These are phyloP conservation scores for Anhinga anhinga DNA, from an alignment of 2,113 vertebrate genomes.

Conservation along the genomic window DNA sequence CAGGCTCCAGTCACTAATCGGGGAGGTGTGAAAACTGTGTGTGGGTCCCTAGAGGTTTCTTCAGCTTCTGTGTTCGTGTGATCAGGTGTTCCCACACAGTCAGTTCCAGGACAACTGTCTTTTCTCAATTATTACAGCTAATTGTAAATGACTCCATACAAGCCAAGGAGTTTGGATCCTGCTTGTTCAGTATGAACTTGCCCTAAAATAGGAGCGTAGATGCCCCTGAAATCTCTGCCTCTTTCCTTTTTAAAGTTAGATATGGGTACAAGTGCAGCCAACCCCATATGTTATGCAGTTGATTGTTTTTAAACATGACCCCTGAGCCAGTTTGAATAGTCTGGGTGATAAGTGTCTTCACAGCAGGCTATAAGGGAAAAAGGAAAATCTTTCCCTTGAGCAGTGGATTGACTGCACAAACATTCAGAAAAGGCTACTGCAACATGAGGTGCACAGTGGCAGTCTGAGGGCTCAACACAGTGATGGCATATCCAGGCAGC, in stretches of 20 bases:
- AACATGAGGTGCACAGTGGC: fast-evolving
- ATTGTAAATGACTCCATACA: constrained; percentile 28
- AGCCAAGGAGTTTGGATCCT: neutral
- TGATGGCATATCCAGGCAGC: neutral
- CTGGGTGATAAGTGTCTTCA: constrained; percentile 10
- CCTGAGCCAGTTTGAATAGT: constrained; percentile 2
- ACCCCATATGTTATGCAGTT: neutral
- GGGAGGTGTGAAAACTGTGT: constrained; percentile 63
- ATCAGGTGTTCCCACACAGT: constrained; percentile 61
- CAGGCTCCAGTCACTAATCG: constrained; percentile 67
- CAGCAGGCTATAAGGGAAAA: neutral
- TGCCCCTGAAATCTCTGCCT: neutral
- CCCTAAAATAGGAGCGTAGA: neutral
- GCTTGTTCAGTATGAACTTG: neutral
- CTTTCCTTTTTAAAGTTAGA: neutral
- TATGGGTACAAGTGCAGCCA: neutral
- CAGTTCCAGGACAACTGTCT: constrained; percentile 61
- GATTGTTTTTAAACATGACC: constrained; percentile 18
- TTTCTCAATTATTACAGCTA: constrained; percentile 65
- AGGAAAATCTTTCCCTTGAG: constrained; percentile 18
- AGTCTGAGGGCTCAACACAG: neutral
- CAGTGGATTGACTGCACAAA: neutral
- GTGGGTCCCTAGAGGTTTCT: constrained; percentile 52
- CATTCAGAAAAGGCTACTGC: neutral
- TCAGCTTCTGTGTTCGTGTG: constrained; percentile 48